phyloP scores from a whole-genome alignment of 1,140 invertebrate genomes.

The Drosophila albomicans region DNA sequence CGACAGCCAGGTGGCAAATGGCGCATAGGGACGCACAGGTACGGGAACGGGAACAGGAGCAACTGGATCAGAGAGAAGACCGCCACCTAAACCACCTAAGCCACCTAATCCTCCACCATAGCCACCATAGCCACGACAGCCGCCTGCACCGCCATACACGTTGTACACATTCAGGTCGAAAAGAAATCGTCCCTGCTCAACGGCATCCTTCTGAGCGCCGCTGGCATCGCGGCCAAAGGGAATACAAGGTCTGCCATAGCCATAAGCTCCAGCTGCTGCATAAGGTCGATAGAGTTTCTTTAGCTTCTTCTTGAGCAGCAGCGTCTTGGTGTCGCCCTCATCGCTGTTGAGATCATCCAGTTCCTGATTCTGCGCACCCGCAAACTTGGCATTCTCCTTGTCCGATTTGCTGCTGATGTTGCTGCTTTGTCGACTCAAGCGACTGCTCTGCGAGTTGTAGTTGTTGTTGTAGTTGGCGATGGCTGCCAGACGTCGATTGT shows the following conservation, averaged over 20 bases:
- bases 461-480: background rate
- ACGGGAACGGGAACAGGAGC: constrained; percentile 47
- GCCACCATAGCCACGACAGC: constrained; percentile 63
- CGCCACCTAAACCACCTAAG: constrained; percentile 55
- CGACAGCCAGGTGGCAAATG: constrained; percentile 71
- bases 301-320: constrained; percentile 69
- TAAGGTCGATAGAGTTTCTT: constrained; percentile 54
- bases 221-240: constrained; percentile 73
- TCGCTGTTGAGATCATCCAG: constrained; percentile 56
- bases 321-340: constrained; percentile 52
- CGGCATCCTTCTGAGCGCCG: constrained; percentile 50
- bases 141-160: constrained; percentile 53
- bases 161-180: constrained; percentile 82
- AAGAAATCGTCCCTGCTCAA: constrained; percentile 75
- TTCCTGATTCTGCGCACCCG: constrained; percentile 73
- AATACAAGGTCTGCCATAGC: constrained; percentile 57
- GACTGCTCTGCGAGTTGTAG: constrained; percentile 34
- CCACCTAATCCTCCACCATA: constrained; percentile 42
- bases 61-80: constrained; percentile 65
- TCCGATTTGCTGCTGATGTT: constrained; percentile 58
- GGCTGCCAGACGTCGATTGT: constrained; percentile 20
- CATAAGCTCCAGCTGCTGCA: constrained; percentile 29
- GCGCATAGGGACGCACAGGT: constrained; percentile 67
- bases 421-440: constrained; percentile 49
- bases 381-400: constrained; percentile 78